Base-by-base conservation (phyloP, 2,888 invertebrate species). In the Muschampia staudingeri region DNA sequence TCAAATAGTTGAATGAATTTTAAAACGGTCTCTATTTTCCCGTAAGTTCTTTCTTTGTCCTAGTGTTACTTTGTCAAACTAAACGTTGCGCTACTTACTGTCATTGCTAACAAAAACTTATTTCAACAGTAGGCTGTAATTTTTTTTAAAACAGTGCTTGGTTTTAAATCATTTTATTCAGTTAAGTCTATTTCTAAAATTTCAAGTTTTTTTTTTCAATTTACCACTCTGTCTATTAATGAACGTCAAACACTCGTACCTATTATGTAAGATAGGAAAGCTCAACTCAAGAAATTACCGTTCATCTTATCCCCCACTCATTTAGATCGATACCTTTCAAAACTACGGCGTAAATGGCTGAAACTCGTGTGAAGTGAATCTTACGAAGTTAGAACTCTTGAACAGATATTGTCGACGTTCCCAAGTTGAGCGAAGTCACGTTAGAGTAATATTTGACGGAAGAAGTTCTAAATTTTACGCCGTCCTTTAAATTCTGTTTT, bases 321-420 rank as follows among this genome's bases (percentile, higher is more conserved):
- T 86, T 89, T 89, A 89, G 91, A 92, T 92, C 89, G 90, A 88
- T 85, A 86, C 89, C 91, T 88, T 92, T 93, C 92, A 91, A 92
- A 92, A 90, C 76, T 65, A 34, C 61, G 19, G 19, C n/a, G 65
- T 73, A 69, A 77, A 80, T 65, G 78, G 40, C 70, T 77, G 76
- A 83, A 56, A 81, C 72, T 71, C 78, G 73, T 75, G 40, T 67
- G 61, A 75, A 73, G 44, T 72, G 84, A 80, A 80, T 83, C 75
- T 78, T 69, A 42, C 75, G 67, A 69, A 77, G 48, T 79, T 30
- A 42, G 37, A 52, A 72, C 65, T 79, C 56, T 69, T 48, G 16
- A 34, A 72, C 65, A 73, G 48, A 73, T 73, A 79, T 48, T 65
- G 79, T 73, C 44, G 75, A 80, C 42, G 76, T 80, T 76, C 56